Evolutionary conservation across 2,888 invertebrate genomes (phyloP).

Genomic region (Malthinus seriepunctatus): DNA sequence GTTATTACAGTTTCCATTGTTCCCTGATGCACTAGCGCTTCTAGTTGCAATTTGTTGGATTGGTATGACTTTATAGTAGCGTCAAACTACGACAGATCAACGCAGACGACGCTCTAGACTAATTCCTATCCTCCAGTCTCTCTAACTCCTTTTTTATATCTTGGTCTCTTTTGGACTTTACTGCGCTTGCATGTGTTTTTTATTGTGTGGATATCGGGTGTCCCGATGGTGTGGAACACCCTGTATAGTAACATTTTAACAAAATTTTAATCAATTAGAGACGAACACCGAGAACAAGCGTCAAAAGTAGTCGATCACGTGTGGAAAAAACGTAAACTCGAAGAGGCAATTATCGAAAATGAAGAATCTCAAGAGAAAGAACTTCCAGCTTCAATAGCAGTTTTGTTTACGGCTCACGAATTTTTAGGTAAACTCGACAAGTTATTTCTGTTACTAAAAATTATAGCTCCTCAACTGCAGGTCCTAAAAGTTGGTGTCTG

Average conservation of each 20-base stretch:
- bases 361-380: conserved; percentile 56
- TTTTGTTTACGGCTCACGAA: conserved; percentile 83
- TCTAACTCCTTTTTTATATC: too few species aligned
- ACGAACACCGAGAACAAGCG: conserved; percentile 70
- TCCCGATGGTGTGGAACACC: too few species aligned
- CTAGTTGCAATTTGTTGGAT: too few species aligned
- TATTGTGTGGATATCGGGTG: not conserved
- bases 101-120: too few species aligned
- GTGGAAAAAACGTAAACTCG: conserved; percentile 41
- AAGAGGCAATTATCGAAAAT: conserved; percentile 36
- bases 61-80: too few species aligned
- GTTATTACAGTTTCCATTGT: too few species aligned
- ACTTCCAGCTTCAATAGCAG: conserved; percentile 72
- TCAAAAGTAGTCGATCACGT: conserved; percentile 51
- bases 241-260: not conserved
- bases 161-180: too few species aligned
- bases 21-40: too few species aligned
- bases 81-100: too few species aligned
- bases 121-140: too few species aligned
- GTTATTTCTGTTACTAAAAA: conserved; percentile 19
- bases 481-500: conserved; percentile 75
- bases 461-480: conserved; percentile 36
- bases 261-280: conserved; percentile 50
- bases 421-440: conserved; percentile 67
- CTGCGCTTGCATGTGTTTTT: not conserved